Evolutionary conservation across 2,888 invertebrate species (phyloP), one percentile per base, ranked within the genome.

Genomic region (Endotricha flammealis): DNA sequence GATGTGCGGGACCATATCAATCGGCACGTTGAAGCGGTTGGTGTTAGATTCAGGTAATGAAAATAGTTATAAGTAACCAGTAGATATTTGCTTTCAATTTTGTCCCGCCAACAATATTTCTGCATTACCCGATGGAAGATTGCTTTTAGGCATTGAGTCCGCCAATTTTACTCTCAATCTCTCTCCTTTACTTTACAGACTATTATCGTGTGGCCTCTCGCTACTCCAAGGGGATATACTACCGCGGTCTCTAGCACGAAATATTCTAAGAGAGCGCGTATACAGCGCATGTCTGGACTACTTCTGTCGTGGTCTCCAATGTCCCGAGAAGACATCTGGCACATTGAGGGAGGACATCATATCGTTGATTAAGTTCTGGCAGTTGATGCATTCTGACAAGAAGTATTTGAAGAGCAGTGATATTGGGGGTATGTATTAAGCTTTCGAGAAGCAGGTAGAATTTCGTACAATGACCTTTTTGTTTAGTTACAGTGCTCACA

Each of bases 261-360:
- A 97, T 65, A 95, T 99, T 1, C 87, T 99, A 0, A 89, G 99
- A 1, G 98, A 99, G 75, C 88, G 99, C 1, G 95, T 99, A 25
- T 99, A 99, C 75, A 94, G 95, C 46, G 93, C 93, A 20, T 97
- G 98, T 36, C 83, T 99, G 35, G 99, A 99, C 71, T 99, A 98
- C 76, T 99, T 97, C 77, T 96, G 96, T 59, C 91, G 95, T 1
- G 93, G 94, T 0, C 92, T 94, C n/a, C 93, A 93, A 38, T 95
- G 94, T 53, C 98, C 99, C 0, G 92, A 93, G 0, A 96, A 96
- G 60, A 89, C 90, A 17, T 89, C 92, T 0, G 89, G 91, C 1
- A 92, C 92, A 4, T 76, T 99, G 9, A 79, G 95, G 10, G 97
- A 98, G 54, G 99, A 99, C 61, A 95, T 99, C 48, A 89, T 92